Evolutionary conservation across 2,113 vertebrate genomes (phyloP), one percentile per base, ranked within the genome.

Genomic region (Oncorhynchus gorbuscha): DNA sequence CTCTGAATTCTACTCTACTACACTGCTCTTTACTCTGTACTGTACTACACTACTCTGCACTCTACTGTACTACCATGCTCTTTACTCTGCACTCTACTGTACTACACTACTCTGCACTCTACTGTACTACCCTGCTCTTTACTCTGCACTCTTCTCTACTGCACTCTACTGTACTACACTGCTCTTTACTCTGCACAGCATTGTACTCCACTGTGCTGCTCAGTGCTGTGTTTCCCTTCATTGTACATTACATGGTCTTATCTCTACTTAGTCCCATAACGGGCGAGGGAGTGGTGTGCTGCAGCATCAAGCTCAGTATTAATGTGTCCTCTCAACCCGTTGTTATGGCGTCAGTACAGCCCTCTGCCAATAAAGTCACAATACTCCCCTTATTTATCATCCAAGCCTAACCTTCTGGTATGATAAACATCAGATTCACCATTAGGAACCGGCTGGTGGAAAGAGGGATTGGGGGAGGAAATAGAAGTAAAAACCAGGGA

Each of bases 361-460:
- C 45, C 58, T 76, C 64, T 78, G 71, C 81, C 73, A 81, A 83
- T 81, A 84, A 76, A 81, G 83, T 78, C 80, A 71, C 81, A 83
- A 79, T 86, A 83, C 79, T 85, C 55, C 62, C 28, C 72, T 76
- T 76, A 83, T 84, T 87, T 84, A 71, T 85, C 84, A 85, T 85
- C 77, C 78, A 81, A 64, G 72, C 75, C 67, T 11, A 59, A 77
- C 83, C 78, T 81, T 87, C 85, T 88, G 83, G 84, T 45, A 78
- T 80, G 85, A 83, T 84, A 89, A 87, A 77, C 8, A 69, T 76
- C 77, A 62, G 67, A 72, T 87, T 86, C 87, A 24, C 79, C 86
- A 24, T 79, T 74, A 79, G 68, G 74, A 72, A 9, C 74, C 39
- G 68, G 39, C 69, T 48, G 69, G 39, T 11, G 20, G 35, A 24